Conservation (phyloP, 2,888 invertebrate species). For the Drosophila pseudotakahashii region DNA sequence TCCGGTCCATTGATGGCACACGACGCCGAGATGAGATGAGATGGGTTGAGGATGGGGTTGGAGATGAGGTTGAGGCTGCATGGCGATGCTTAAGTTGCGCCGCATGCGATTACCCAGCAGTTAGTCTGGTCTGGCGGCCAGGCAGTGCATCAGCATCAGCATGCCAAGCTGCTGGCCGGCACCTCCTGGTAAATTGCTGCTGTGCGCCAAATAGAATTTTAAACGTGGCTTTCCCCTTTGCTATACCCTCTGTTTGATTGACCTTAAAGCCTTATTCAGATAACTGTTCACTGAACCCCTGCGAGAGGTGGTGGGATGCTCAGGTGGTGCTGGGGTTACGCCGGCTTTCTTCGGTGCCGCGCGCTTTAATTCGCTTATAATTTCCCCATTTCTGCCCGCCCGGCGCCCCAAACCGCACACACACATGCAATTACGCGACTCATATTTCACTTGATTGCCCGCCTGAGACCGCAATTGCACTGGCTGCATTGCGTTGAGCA, state of each 20-base stretch:
- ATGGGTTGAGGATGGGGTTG: background rate
- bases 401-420: conserved; percentile 4
- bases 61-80: conserved; percentile 42
- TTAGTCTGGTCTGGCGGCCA: conserved; percentile 63
- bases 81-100: conserved; percentile 64
- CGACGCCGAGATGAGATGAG: conserved; percentile 47
- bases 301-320: conserved; percentile 16
- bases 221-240: conserved; percentile 43
- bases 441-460: conserved; percentile 69
- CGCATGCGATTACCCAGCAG: conserved; percentile 80
- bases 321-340: conserved; percentile 9
- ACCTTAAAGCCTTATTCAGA: conserved; percentile 62
- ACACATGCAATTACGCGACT: conserved; percentile 56
- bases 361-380: conserved; percentile 70
- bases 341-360: conserved; percentile 30
- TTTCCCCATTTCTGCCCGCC: conserved; percentile 24
- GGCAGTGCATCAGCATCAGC: conserved; percentile 49
- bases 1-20: conserved; percentile 67
- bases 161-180: conserved; percentile 36
- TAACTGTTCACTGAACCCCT: conserved; percentile 61
- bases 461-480: conserved; percentile 34
- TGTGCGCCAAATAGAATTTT: conserved; percentile 75
- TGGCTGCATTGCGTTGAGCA: conserved; percentile 20
- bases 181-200: conserved; percentile 65
- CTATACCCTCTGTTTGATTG: conserved; percentile 54